Conservation (phyloP, 2,888 invertebrate species). For the Caenorhabditis imperialis region DNA sequence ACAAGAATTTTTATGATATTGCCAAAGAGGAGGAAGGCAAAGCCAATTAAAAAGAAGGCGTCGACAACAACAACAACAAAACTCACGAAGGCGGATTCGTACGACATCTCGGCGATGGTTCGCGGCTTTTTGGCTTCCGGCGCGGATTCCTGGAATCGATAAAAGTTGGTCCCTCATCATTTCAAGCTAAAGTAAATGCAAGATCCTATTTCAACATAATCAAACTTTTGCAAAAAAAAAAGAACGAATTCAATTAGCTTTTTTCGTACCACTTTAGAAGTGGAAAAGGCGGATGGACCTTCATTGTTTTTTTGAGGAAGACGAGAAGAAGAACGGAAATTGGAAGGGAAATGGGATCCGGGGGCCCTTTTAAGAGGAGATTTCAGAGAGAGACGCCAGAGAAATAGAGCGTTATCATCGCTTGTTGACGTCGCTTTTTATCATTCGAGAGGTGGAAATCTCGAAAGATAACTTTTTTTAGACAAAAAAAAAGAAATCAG, state of each 20-base stretch:
- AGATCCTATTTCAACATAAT: too few species aligned
- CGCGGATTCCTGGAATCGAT: constrained; percentile 40
- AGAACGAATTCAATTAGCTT: constrained; percentile 31
- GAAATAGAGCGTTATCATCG: too few species aligned
- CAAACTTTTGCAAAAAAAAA: neutral
- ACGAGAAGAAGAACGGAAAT: neutral
- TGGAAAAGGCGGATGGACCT: too few species aligned
- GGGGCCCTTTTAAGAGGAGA: neutral
- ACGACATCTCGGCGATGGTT: constrained; percentile 45
- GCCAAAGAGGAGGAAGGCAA: constrained; percentile 2
- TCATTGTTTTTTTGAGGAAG: neutral
- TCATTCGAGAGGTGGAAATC: too few species aligned
- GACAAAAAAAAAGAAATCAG: too few species aligned
- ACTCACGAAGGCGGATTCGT: constrained; percentile 52
- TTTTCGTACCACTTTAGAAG: constrained; percentile 11
- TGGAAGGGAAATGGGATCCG: neutral
- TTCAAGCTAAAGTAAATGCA: too few species aligned
- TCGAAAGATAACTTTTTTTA: too few species aligned
- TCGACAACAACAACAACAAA: constrained; percentile 5
- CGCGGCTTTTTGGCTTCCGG: constrained; percentile 38
- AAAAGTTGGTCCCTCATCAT: too few species aligned
- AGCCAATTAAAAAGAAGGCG: constrained; percentile 40
- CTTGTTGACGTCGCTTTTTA: too few species aligned
- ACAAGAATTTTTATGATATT: constrained; percentile 27
- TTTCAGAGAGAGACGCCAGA: neutral